Base-by-base conservation (phyloP, 2,888 invertebrate genomes). In the Hypselothyrea guttata region DNA sequence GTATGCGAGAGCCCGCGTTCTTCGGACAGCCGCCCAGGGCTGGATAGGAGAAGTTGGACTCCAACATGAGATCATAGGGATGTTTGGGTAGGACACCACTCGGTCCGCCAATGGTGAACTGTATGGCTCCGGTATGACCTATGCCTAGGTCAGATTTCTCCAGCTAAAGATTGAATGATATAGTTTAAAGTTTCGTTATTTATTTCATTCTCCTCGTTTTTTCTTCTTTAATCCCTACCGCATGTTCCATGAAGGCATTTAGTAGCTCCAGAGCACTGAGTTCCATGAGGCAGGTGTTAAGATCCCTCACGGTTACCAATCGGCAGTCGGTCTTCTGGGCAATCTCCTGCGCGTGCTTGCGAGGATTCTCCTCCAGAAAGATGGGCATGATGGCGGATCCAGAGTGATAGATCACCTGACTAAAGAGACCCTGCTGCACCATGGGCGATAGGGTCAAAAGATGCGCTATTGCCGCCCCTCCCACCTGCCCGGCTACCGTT, bases 401-500 rank as follows among this genome's bases (percentile, higher is more conserved):
- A 28, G 92, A 92, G 60, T 92, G 91, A 22, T 91, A 87, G 40
- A 92, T 92, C 1, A 90, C 91, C 53, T 90, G 88, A 40, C 90
- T 90, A 68, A 92, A 92, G 18, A 92, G 81, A 12, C 90, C 91
- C 86, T 82, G 71, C 56, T 84, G 83, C 15, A 88, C 90, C 48
- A 90, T 84, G 18, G 91, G 91, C 54, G 90, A 90, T 4, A 90
- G 73, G 1, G 90, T 85, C 28, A 91, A 85, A 8, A 91, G 84
- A 18, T 91, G 90, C 0, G 91, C 91, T 1, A 91, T 91, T 2
- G 90, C 90, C 0, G 90, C 91, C 1, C 92, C 92, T 1, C 92
- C 91, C 66, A 91, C 92, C 71, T 92, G 91, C 0, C 92, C 92
- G 30, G 91, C 90, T 8, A 92, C 81, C 0, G 92, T 92, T 0